Evolutionary conservation across 2,888 invertebrate genomes (phyloP), one percentile per base, ranked within the genome.

Genomic region (Hoplodrina blanda): DNA sequence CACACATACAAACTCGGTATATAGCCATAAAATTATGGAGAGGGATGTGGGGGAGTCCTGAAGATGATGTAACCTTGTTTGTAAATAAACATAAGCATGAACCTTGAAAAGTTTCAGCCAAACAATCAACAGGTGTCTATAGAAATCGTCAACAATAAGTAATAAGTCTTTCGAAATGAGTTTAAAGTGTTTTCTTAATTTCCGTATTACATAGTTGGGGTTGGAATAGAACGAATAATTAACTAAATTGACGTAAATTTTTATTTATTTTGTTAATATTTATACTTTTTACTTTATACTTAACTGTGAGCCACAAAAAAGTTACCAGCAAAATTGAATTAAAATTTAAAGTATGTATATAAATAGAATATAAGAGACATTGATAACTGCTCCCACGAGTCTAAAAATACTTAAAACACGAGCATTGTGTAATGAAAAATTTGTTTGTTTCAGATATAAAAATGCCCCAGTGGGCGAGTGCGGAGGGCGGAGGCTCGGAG

Each of bases 401-500:
- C 20, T 30, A 25, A 49, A 41, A 54, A 53, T 37, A 19, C 41
- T 41, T 62, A 50, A 62, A 60, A 3, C 33, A 56, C 20, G 19
- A 49, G 10, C 73, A 62, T 44, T 54, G 61, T 64, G 50, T 69
- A 64, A 74, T 37, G 15, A 20, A 37, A 53, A 30, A 3, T 61
- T 44, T 71, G 2, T 65, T 76, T 73, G 33, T 80, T 87, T 74
- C 78, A 86, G 81, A 83, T 64, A 64, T 30, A 53, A 87, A 74
- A 76, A 94, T 94, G 94, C 94, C 92, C 76, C 93, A 93, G 81
- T 94, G 93, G 93, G 91, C 92, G 65, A 92, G 89, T 63, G 89
- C 87, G 49, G 93, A 92, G 69, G 90, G 87, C 49, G 91, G 87
- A 52, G 90, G 88, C 61, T 87, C 91, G 8, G 90, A 91, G 67